A percentile compares a stretch with the other conserved stretches of the same genome.
These are phyloP conservation scores for Brachirus orientalis DNA, from an alignment of 2,113 vertebrate species.

Conservation along the genomic window DNA sequence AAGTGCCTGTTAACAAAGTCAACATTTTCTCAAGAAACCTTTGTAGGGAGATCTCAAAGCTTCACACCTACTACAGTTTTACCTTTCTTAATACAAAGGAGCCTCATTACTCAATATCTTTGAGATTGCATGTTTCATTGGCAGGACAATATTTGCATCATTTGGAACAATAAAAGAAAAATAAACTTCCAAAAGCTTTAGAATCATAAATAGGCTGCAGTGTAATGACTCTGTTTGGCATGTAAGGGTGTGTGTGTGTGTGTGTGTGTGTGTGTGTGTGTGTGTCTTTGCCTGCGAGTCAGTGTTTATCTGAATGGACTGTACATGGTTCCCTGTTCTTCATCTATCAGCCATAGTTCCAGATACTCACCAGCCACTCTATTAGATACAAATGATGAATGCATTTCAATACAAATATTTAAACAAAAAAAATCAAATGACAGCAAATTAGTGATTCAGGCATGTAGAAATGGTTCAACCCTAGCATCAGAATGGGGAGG, in stretches of 20 bases:
- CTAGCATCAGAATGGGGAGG: no score
- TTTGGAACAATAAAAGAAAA: slow-evolving; percentile 41
- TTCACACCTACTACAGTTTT: slow-evolving; percentile 25
- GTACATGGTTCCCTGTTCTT: not conserved
- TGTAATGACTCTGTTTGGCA: not conserved
- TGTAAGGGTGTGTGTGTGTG: not conserved
- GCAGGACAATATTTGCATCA: slow-evolving; percentile 39
- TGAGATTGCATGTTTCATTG: slow-evolving; percentile 26
- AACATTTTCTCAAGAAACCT: slow-evolving; percentile 31
- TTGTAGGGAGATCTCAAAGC: slow-evolving; percentile 33
- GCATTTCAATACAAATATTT: no score
- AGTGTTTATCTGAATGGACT: slow-evolving; percentile 11
- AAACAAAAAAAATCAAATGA: no score
- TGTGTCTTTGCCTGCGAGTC: not conserved
- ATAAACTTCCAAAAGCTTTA: slow-evolving; percentile 18
- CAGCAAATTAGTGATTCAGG: no score
- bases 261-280: not conserved
- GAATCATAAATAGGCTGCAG: slow-evolving; percentile 15
- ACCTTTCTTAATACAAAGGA: slow-evolving; percentile 18
- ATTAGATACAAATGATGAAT: no score
- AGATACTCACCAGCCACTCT: no score
- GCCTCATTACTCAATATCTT: slow-evolving; percentile 32
- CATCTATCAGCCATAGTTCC: no score
- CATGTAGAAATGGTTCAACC: no score
- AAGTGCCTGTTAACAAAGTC: slow-evolving; percentile 34